phyloP scores from a whole-genome alignment of 2,113 vertebrate genomes.

The Forbesichthys papilliferus region DNA sequence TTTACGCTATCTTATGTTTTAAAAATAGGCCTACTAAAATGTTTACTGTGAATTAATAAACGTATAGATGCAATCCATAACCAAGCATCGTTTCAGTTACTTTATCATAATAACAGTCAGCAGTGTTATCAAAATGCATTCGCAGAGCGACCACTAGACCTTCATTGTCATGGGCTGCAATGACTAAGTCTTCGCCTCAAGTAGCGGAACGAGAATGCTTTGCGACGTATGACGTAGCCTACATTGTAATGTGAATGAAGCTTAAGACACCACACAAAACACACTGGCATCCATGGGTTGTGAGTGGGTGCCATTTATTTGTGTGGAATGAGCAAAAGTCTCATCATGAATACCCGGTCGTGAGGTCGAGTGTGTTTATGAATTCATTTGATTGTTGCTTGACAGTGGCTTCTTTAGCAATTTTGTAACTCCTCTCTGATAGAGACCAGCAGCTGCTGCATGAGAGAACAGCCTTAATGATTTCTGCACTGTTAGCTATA shows the following conservation, averaged over 20 bases:
- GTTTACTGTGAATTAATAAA: too few species aligned
- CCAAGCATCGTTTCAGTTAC: too few species aligned
- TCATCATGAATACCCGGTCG: conserved; percentile 37
- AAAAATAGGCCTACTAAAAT: conserved; percentile 5
- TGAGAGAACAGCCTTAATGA: conserved; percentile 24
- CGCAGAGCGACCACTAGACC: too few species aligned
- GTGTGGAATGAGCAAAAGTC: conserved; percentile 37
- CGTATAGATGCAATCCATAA: too few species aligned
- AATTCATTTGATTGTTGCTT: conserved; percentile 35
- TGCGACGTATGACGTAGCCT: conserved; percentile 18
- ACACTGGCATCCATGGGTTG: conserved; percentile 13
- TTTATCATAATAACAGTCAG: neutral
- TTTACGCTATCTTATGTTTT: too few species aligned
- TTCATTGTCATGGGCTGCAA: too few species aligned
- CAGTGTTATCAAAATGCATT: neutral
- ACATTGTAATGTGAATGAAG: conserved; percentile 16
- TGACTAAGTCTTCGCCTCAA: neutral
- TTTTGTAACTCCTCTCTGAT: conserved; percentile 12
- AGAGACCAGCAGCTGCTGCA: conserved; percentile 16
- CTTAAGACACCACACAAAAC: conserved; percentile 17
- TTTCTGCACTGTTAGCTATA: conserved; percentile 5
- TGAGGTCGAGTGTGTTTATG: conserved; percentile 30
- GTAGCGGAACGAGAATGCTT: conserved; percentile 28
- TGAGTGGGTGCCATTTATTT: conserved; percentile 36
- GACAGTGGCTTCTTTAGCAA: conserved; percentile 39